Percentiles rank a stretch among this genome's conserved stretches.
Evolutionary conservation across 2,797 vertebrate genomes (phyloP).

Genomic region (Sebastes alutus): DNA sequence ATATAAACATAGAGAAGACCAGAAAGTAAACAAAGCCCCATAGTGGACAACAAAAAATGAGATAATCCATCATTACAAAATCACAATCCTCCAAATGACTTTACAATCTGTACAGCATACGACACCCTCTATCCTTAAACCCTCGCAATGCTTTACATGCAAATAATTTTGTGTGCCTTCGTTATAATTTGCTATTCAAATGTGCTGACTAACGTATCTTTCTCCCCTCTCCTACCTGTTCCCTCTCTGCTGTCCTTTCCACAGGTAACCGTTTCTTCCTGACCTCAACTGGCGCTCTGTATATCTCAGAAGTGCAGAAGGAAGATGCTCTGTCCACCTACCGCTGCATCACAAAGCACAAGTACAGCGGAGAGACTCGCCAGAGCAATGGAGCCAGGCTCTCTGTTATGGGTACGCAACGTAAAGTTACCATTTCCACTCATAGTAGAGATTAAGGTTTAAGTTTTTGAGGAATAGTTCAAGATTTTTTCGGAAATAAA

Average conservation of each 20-base stretch:
- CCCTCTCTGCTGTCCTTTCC: conserved; percentile 11
- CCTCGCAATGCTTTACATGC: not conserved
- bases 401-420: conserved; percentile 90
- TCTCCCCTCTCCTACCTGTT: not conserved
- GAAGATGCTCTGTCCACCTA: conserved; percentile 99
- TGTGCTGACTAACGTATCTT: not conserved
- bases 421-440: not conserved
- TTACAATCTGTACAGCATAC: not conserved
- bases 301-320: conserved; percentile 99
- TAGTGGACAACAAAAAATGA: not conserved
- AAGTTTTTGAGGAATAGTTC: not conserved
- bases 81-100: not conserved
- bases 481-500: not conserved
- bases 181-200: conserved; percentile 5
- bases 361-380: conserved; percentile 97
- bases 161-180: not conserved
- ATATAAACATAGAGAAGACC: not conserved
- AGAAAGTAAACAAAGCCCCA: not conserved
- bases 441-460: not conserved
- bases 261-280: conserved; percentile 98
- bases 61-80: not conserved
- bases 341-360: conserved; percentile 99
- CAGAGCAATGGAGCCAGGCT: conserved; percentile 98
- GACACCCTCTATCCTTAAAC: not conserved
- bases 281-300: conserved; percentile 93